Evolutionary conservation across 2,888 invertebrate species (phyloP).

Genomic region (Brenthis daphne): DNA sequence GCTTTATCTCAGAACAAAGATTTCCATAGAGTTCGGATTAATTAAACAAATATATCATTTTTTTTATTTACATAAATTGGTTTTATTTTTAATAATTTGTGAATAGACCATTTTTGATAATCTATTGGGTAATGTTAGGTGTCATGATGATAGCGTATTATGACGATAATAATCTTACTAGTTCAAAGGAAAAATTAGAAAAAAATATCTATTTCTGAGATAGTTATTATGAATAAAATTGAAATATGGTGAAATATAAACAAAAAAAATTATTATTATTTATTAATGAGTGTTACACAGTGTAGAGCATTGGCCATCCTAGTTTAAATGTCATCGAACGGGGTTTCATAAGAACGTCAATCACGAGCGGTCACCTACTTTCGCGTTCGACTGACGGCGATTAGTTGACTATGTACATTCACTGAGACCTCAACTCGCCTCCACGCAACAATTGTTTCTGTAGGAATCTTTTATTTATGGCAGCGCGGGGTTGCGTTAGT

Average conservation of each 20-base stretch:
- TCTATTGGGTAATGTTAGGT: constrained; percentile 2
- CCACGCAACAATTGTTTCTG: constrained; percentile 83
- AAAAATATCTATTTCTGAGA: constrained; percentile 1
- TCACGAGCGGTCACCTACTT: constrained; percentile 82
- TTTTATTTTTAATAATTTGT: neutral
- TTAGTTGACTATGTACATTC: constrained; percentile 76
- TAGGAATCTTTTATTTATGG: constrained; percentile 83
- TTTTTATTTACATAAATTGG: neutral
- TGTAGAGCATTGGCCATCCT: constrained; percentile 62
- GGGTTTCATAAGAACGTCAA: constrained; percentile 79
- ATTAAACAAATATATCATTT: constrained; percentile 47
- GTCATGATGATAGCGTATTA: constrained; percentile 17
- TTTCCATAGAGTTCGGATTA: constrained; percentile 72
- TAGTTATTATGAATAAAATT: constrained; percentile 1
- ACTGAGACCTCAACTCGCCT: constrained; percentile 77
- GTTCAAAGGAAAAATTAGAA: constrained; percentile 1
- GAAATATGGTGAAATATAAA: neutral
- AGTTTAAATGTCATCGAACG: constrained; percentile 81
- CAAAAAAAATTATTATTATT: neutral
- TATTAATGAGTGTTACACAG: constrained; percentile 2
- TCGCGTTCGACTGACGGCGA: constrained; percentile 79
- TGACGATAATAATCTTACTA: constrained; percentile 3
- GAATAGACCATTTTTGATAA: neutral
- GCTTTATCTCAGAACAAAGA: constrained; percentile 79
- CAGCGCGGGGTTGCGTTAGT: constrained; percentile 65